Evolutionary conservation across 2,888 invertebrate genomes (phyloP).

Genomic region (Chymomyza fuscimana): DNA sequence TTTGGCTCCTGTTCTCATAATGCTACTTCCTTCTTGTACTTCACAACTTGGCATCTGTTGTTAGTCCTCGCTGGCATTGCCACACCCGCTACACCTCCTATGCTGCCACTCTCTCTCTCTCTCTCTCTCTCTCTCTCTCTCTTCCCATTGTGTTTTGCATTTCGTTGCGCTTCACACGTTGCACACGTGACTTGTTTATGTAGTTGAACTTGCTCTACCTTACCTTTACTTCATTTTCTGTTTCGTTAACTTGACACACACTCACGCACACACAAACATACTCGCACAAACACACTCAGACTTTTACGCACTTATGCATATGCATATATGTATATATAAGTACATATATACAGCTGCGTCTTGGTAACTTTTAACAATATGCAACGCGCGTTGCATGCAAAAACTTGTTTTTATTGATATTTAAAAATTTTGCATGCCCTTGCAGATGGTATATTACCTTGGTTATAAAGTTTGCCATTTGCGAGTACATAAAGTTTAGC

Average conservation of each 20-base stretch:
- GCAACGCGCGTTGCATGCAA: conserved; percentile 7
- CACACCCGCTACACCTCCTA: neutral
- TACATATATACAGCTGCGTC: conserved; percentile 1
- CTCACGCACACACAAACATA: conserved; percentile 14
- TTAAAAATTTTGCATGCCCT: conserved; percentile 56
- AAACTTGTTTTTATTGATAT: conserved; percentile 66
- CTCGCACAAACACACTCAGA: neutral
- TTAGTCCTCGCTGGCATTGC: conserved; percentile 1
- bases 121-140: neutral
- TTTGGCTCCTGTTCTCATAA: conserved; percentile 5
- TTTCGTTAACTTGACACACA: conserved; percentile 65
- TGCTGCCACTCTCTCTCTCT: neutral
- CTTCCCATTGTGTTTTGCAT: conserved; percentile 35
- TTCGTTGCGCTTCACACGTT: conserved; percentile 66
- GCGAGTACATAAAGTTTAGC: conserved; percentile 55
- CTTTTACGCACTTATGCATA: neutral
- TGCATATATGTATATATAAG: neutral
- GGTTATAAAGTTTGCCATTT: conserved; percentile 16
- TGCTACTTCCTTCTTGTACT: conserved; percentile 25
- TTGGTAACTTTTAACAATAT: conserved; percentile 7
- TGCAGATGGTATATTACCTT: neutral
- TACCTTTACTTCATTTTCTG: conserved; percentile 66
- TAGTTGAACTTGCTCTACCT: conserved; percentile 60
- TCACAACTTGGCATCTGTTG: conserved; percentile 24
- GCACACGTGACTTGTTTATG: conserved; percentile 77